phyloP scores from a whole-genome alignment of 64 coral and sea anemone genomes.

The Montipora foliosa region DNA sequence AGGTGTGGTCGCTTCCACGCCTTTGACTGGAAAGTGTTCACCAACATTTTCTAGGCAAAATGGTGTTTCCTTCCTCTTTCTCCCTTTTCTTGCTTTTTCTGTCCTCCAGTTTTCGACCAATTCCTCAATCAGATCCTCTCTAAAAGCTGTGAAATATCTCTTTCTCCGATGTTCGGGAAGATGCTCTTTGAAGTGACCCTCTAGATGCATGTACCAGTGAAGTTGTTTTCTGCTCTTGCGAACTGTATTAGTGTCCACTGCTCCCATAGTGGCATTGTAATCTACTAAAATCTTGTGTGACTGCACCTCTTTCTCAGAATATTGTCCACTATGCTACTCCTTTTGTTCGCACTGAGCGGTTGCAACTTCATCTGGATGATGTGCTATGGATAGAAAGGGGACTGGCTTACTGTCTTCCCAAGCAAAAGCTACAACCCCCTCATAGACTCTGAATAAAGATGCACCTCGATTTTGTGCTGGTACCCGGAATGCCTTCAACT shows the following conservation, averaged over 20 bases:
- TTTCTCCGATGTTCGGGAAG: neutral
- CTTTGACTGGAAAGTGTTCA: slow-evolving; percentile 63
- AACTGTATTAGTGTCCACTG: slow-evolving; percentile 22
- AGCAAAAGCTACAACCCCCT: neutral
- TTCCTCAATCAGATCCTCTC: slow-evolving; percentile 60
- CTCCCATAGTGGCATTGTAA: slow-evolving; percentile 51
- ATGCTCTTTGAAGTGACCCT: slow-evolving; percentile 49
- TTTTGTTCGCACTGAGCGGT: slow-evolving; percentile 14
- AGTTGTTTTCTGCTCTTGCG: slow-evolving; percentile 1
- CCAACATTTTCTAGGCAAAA: slow-evolving; percentile 59
- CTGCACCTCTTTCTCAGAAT: neutral
- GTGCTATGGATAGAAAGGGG: slow-evolving; percentile 56
- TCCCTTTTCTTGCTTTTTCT: slow-evolving; percentile 51
- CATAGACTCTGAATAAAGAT: neutral
- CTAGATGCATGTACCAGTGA: too few relatives aligned
- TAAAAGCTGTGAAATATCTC: neutral
- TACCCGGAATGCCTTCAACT: slow-evolving; percentile 2
- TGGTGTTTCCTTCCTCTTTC: slow-evolving; percentile 56
- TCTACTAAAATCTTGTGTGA: slow-evolving; percentile 34
- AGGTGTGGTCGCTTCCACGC: slow-evolving; percentile 62
- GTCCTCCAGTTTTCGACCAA: slow-evolving; percentile 60
- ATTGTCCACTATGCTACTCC: slow-evolving; percentile 7
- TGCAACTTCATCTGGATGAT: slow-evolving; percentile 46
- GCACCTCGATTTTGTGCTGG: neutral
- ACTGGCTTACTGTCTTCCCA: slow-evolving; percentile 73